Conservation (phyloP, 2,888 invertebrate genomes). For the Hipparchia semele region DNA sequence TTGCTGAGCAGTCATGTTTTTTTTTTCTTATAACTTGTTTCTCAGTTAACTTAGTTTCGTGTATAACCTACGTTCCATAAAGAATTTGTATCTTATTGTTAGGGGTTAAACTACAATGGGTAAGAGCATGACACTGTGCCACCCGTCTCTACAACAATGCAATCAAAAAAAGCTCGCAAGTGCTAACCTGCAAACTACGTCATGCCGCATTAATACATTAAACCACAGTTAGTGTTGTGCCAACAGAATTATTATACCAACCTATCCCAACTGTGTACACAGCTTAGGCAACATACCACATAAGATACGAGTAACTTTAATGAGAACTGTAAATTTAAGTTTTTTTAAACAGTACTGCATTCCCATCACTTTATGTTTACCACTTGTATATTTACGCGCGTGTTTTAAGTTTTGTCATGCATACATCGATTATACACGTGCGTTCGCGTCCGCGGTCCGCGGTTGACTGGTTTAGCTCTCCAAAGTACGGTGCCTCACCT, state of each 20-base stretch:
- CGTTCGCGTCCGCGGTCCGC: slow-evolving; percentile 53
- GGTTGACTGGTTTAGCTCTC: slow-evolving; percentile 58
- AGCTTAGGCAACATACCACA: not conserved
- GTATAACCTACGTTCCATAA: not conserved
- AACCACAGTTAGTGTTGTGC: slow-evolving; percentile 24
- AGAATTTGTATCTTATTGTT: not conserved
- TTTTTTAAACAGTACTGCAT: slow-evolving; percentile 27
- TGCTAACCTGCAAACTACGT: slow-evolving; percentile 17
- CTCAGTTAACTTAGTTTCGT: not conserved
- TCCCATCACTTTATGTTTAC: slow-evolving; percentile 31
- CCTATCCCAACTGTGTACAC: slow-evolving; percentile 23
- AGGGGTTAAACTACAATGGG: not conserved
- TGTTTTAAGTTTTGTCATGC: slow-evolving; percentile 50
- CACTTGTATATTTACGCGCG: slow-evolving; percentile 31
- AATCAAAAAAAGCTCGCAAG: slow-evolving; percentile 18
- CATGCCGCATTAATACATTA: slow-evolving; percentile 36
- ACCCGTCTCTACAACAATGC: slow-evolving; percentile 17
- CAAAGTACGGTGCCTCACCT: slow-evolving; percentile 46
- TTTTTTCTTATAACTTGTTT: too few species aligned
- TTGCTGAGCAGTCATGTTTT: too few species aligned
- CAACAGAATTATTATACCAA: slow-evolving; percentile 22
- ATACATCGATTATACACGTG: slow-evolving; percentile 49
- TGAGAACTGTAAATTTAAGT: not conserved
- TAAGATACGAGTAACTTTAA: not conserved
- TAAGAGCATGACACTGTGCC: not conserved